Evolutionary conservation across 2,888 invertebrate genomes (phyloP).

Genomic region (Heliconius aoede): DNA sequence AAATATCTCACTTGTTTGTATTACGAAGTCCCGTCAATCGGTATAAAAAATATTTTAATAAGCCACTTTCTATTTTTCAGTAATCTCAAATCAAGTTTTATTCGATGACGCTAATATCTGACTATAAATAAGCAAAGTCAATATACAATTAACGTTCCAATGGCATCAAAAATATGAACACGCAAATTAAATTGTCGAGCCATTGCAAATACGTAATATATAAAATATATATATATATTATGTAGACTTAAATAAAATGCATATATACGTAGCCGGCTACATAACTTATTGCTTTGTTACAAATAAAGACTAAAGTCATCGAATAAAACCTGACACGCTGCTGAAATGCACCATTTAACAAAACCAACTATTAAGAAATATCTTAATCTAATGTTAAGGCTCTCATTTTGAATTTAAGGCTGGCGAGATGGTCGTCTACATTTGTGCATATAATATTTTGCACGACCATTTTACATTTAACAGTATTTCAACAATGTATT

Average conservation of each 20-base stretch:
- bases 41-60: constrained; percentile 8
- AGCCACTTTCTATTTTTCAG: constrained; percentile 3
- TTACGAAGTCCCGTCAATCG: not conserved
- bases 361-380: not conserved
- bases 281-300: constrained; percentile 3
- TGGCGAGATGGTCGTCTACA: not conserved
- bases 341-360: constrained; percentile 12
- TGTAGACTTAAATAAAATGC: not conserved
- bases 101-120: constrained; percentile 12
- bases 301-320: constrained; percentile 14
- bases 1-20: not conserved
- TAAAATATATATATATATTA: not conserved
- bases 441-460: constrained; percentile 13
- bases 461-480: not conserved
- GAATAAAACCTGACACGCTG: constrained; percentile 17
- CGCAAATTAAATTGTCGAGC: not conserved
- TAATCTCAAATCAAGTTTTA: constrained; percentile 5
- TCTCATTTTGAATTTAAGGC: not conserved
- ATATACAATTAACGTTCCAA: too few species aligned
- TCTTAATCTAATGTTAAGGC: constrained; percentile 24
- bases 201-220: not conserved
- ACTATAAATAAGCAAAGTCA: not conserved
- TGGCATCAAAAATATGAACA: not conserved
- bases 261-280: not conserved
- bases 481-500: constrained; percentile 3